Evolutionary conservation across 2,113 vertebrate genomes (phyloP), one percentile per base, ranked within the genome.

Genomic region (Prionailurus bengalensis): DNA sequence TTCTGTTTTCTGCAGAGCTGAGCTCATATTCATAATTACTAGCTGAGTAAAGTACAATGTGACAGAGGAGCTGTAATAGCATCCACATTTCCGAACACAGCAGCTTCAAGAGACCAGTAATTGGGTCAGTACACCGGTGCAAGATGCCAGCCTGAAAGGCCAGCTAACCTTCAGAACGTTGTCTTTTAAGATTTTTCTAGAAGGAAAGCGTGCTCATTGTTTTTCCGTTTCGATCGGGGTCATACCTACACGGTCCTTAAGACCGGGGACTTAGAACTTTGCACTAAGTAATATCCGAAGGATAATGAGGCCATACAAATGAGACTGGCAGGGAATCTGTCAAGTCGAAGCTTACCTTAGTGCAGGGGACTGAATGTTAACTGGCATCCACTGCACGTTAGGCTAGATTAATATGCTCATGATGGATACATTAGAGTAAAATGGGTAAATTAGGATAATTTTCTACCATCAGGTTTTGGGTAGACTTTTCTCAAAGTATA

Each of bases 1-100:
- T 93, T 96, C 92, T 78, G 51, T 91, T 83, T 81, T 95, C 88
- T 4, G 8, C 95, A 58, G 76, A 90, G 94, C 96, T 70, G 94
- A 93, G 63, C 71, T 82, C 31, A 15, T 82, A 45, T 61, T 78
- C 58, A 3, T 95, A 90, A 97, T 97, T 65, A 79, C 94, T 14
- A 91, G 97, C 90, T 51, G 84, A 81, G 53, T 58, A 71, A 42
- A 93, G 92, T 65, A 61, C 76, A 71, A 68, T 63, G 78, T 21
- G 93, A 79, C 39, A 23, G 71, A 55, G 70, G 87, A 74, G 71
- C 51, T 90, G 86, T 96, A 53, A 66, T 53, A 94, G 95, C 55
- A 17, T 36, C 42, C 61, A 14, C n/a, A 23, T 66, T 79, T 78
- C 68, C 70, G 70, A 84, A 66, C 88, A 80, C 94, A 91, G 97